Evolutionary conservation across 2,797 vertebrate species (phyloP).

Genomic region (Trichosurus vulpecula): DNA sequence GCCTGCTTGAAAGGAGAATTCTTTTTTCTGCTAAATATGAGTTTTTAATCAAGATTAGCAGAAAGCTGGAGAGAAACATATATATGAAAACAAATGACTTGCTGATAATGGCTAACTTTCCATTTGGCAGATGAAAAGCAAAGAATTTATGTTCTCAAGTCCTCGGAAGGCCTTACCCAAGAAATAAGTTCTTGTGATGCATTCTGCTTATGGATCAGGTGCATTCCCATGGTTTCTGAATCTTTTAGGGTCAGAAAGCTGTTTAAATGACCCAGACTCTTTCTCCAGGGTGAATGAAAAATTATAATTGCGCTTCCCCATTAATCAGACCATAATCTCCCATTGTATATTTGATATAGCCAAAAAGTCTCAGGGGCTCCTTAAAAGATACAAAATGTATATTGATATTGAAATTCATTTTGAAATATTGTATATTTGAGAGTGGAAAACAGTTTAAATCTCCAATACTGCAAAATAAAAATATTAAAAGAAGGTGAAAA

Average conservation of each 20-base stretch:
- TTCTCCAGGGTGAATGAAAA: not conserved
- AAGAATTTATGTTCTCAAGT: rapidly evolving
- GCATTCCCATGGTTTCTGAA: not conserved
- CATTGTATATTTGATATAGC: not conserved
- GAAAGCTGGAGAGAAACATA: not conserved
- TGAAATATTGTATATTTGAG: not conserved
- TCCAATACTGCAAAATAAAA: not conserved
- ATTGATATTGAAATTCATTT: not conserved
- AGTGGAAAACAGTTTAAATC: not conserved
- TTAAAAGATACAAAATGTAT: not conserved
- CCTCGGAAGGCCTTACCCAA: not conserved
- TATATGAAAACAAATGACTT: not conserved
- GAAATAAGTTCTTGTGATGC: rapidly evolving
- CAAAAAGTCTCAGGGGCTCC: not conserved
- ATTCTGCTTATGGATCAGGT: rapidly evolving
- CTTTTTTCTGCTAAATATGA: not conserved
- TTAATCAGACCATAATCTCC: rapidly evolving
- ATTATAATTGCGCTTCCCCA: rapidly evolving
- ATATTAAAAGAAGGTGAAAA: not conserved
- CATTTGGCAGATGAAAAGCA: not conserved
- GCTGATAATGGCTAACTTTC: not conserved
- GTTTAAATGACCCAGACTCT: not conserved
- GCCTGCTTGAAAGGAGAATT: not conserved
- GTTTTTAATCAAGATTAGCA: not conserved
- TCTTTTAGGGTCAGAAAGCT: not conserved